phyloP scores from a whole-genome alignment of 2,888 invertebrate genomes.

The Sphaerophoria rueppellii region DNA sequence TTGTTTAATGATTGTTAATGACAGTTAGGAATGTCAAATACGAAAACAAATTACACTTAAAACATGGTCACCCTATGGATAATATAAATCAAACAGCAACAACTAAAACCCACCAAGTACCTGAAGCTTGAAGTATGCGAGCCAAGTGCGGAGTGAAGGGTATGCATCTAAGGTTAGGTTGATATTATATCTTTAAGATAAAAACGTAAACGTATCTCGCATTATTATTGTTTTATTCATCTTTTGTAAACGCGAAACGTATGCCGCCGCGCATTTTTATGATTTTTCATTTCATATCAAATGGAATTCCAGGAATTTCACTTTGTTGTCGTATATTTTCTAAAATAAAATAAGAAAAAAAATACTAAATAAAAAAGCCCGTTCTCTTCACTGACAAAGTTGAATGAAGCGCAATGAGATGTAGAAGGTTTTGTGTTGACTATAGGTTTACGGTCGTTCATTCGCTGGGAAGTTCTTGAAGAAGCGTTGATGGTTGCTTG shows the following conservation, averaged over 20 bases:
- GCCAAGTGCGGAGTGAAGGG: conserved; percentile 18
- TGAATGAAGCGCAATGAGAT: conserved; percentile 6
- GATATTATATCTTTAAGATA: conserved; percentile 10
- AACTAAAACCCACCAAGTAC: conserved; percentile 5
- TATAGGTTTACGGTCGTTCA: not conserved
- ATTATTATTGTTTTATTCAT: conserved; percentile 71
- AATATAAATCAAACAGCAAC: not conserved
- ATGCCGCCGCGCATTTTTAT: conserved; percentile 73
- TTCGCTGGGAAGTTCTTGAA: not conserved
- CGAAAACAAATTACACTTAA: not conserved
- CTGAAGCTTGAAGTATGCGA: conserved; percentile 25
- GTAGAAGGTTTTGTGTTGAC: not conserved
- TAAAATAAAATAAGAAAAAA: conserved; percentile 30
- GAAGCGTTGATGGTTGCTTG: not conserved
- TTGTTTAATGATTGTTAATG: no score
- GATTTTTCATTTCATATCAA: conserved; percentile 74
- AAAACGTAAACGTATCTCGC: conserved; percentile 51
- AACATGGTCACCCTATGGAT: conserved; percentile 29
- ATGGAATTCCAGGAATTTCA: conserved; percentile 73
- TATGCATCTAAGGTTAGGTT: conserved; percentile 5
- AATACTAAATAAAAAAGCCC: conserved; percentile 16
- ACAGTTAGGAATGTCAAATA: no score
- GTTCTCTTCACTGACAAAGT: conserved; percentile 3
- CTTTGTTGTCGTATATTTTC: conserved; percentile 67
- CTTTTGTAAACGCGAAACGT: conserved; percentile 72